phyloP scores from a whole-genome alignment of 1,140 invertebrate genomes.

The silkworm (Bombyx mori) region DNA sequence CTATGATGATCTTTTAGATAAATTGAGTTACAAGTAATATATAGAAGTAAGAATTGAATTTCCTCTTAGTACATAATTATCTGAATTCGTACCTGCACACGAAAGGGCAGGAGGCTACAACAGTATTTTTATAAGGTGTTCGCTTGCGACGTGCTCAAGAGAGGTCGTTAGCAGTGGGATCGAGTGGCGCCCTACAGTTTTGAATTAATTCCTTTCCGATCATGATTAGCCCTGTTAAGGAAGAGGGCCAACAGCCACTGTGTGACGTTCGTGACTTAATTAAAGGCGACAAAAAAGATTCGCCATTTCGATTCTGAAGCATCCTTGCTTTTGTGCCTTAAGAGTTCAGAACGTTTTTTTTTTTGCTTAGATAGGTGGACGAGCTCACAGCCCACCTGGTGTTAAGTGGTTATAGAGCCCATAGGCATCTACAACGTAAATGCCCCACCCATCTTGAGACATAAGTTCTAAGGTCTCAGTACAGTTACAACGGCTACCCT shows the following conservation, averaged over 20 bases:
- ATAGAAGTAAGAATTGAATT: not conserved
- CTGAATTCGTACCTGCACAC: constrained; percentile 2
- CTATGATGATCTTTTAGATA: no score
- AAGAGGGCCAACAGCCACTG: constrained; percentile 28
- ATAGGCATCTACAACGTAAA: no score
- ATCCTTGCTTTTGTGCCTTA: not conserved
- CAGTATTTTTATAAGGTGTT: constrained; percentile 15
- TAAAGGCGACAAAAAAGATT: constrained; percentile 32
- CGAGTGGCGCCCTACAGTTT: constrained; percentile 31
- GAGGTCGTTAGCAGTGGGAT: constrained; percentile 30
- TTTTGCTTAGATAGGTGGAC: no score
- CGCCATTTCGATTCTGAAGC: constrained; percentile 25
- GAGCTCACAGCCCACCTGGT: no score
- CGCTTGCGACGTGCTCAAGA: constrained; percentile 42
- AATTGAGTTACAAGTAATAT: not conserved
- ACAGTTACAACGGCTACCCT: no score
- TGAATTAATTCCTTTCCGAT: constrained; percentile 49
- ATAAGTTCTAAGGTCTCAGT: no score
- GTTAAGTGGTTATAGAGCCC: no score
- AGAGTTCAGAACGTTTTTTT: not conserved
- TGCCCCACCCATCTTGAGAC: no score
- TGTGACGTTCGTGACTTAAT: constrained; percentile 50
- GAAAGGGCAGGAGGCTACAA: constrained; percentile 4
- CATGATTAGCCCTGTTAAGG: constrained; percentile 44
- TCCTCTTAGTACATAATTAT: not conserved